Conservation (phyloP, 2,888 invertebrate species). For the Monopis laevigella region DNA sequence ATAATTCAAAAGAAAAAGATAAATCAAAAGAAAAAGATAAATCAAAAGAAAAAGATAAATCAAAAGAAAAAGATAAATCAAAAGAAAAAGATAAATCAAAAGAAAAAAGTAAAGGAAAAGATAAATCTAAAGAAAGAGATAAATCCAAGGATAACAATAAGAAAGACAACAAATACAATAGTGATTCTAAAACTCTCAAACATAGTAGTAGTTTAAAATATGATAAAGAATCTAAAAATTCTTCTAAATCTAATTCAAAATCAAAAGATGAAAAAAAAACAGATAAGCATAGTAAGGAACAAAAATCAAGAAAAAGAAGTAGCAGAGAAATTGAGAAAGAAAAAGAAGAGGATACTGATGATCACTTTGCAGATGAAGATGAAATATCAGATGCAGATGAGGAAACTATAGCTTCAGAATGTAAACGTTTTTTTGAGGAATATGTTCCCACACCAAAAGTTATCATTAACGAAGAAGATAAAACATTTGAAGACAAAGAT, state of each 20-base stretch:
- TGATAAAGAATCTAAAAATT: conserved; percentile 25
- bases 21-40: conserved; percentile 13
- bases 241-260: conserved; percentile 27
- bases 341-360: conserved; percentile 22
- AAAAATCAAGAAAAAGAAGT: too few species aligned
- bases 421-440: conserved; percentile 87
- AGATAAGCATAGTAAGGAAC: conserved; percentile 28
- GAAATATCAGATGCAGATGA: conserved; percentile 68
- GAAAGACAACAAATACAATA: conserved; percentile 9
- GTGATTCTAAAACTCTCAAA: conserved; percentile 26
- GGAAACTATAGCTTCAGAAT: conserved; percentile 81
- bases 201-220: conserved; percentile 22
- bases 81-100: conserved; percentile 14
- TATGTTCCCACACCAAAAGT: conserved; percentile 63
- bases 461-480: conserved; percentile 29
- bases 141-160: conserved; percentile 13
- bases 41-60: conserved; percentile 12
- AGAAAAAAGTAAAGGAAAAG: conserved; percentile 15
- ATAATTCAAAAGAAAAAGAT: conserved; percentile 14
- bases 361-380: conserved; percentile 19
- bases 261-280: conserved; percentile 29
- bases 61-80: conserved; percentile 9
- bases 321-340: conserved; percentile 30
- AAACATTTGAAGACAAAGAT: conserved; percentile 34
- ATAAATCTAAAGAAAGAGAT: conserved; percentile 15